These are phyloP conservation scores for Acridotheres tristis DNA, from an alignment of 2,797 vertebrate species.

Conservation along the genomic window DNA sequence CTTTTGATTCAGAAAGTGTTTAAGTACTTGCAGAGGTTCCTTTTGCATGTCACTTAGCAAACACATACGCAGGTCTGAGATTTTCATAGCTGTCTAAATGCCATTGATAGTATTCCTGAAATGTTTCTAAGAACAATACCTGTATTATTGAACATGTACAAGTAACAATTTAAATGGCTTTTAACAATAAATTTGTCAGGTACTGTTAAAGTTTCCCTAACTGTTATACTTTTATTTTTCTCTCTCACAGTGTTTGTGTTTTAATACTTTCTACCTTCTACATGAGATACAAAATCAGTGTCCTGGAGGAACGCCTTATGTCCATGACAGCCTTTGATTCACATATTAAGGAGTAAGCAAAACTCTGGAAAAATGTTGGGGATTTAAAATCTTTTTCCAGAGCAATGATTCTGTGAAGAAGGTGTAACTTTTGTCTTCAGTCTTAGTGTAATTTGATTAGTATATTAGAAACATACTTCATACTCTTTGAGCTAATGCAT, in stretches of 20 bases:
- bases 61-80: background rate
- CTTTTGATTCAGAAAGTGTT: background rate
- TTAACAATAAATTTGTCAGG: background rate
- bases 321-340: slow-evolving; percentile 81
- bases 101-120: background rate
- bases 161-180: background rate
- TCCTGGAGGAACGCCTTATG: slow-evolving; percentile 85
- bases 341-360: slow-evolving; percentile 80
- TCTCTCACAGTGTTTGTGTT: slow-evolving; percentile 82
- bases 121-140: background rate
- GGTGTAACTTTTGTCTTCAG: background rate
- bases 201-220: background rate
- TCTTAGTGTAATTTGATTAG: background rate
- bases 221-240: background rate
- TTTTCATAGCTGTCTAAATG: background rate
- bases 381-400: background rate
- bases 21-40: background rate
- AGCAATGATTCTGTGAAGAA: background rate
- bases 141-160: background rate
- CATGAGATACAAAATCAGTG: slow-evolving; percentile 88
- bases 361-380: background rate
- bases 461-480: background rate
- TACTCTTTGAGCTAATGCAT: background rate
- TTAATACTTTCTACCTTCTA: slow-evolving; percentile 90
- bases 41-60: background rate